A percentile compares a stretch with the other conserved stretches of the same genome.
Conservation (phyloP, 1,140 invertebrate genomes). For the Magallana angulata region DNA sequence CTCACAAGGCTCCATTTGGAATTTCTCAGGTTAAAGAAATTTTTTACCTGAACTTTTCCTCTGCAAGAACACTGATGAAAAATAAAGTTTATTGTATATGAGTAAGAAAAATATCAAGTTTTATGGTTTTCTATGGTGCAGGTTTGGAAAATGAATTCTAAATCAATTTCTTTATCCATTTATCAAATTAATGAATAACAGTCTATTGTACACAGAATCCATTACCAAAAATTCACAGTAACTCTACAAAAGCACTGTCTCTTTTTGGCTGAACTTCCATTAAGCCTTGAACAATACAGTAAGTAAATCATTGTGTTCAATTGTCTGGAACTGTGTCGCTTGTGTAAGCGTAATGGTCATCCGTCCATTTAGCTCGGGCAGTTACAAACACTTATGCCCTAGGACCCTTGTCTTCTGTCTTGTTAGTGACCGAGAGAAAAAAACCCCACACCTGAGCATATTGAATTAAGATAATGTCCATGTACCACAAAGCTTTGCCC, state of each 20-base stretch:
- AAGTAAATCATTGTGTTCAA: slow-evolving; percentile 34
- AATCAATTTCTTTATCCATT: no score
- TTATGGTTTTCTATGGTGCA: no score
- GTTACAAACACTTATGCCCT: neutral
- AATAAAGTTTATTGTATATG: no score
- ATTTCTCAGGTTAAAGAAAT: no score
- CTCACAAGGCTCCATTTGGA: no score
- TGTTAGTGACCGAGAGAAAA: slow-evolving; percentile 30
- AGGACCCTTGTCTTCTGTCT: slow-evolving; percentile 28
- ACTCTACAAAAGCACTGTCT: neutral
- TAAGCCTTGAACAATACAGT: neutral
- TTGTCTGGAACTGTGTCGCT: slow-evolving; percentile 9
- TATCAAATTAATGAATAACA: neutral
- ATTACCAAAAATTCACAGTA: slow-evolving; percentile 1
- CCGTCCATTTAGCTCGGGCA: slow-evolving; percentile 1
- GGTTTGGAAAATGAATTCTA: no score
- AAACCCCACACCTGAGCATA: slow-evolving; percentile 10
- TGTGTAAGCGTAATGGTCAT: slow-evolving; percentile 11
- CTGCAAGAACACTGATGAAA: no score
- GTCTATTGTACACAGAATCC: neutral
- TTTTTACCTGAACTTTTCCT: no score
- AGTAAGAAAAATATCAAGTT: no score
- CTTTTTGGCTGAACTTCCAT: neutral
- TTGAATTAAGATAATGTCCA: neutral
- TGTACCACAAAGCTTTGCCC: neutral